Conservation (phyloP, 2,797 vertebrate genomes). For the Glossophaga mutica region DNA sequence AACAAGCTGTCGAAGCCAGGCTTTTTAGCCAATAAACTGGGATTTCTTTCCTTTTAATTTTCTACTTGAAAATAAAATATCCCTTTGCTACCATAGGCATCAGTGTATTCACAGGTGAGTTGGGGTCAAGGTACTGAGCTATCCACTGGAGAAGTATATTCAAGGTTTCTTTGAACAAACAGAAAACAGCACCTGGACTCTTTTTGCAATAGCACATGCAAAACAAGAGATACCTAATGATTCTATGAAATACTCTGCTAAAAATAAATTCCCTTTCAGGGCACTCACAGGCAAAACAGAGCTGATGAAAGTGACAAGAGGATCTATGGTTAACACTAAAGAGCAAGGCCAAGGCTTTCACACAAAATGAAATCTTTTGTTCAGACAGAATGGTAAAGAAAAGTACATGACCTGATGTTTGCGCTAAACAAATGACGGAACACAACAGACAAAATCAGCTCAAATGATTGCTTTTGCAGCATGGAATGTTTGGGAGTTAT, state of each 20-base stretch:
- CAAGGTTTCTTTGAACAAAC: neutral
- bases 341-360: neutral
- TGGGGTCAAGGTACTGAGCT: neutral
- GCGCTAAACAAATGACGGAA: neutral
- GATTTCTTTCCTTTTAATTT: neutral
- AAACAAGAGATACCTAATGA: neutral
- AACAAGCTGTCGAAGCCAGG: neutral
- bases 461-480: neutral
- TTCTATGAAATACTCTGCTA: neutral
- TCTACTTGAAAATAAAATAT: neutral
- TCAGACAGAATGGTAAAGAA: neutral
- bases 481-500: neutral
- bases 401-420: neutral
- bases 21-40: neutral
- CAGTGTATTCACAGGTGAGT: neutral
- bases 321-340: neutral
- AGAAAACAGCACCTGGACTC: neutral
- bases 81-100: neutral
- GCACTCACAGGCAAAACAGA: neutral
- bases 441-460: neutral
- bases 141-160: neutral
- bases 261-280: neutral
- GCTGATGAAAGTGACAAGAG: neutral
- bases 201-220: neutral
- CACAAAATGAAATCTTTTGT: neutral